A percentile compares a stretch with the other conserved stretches of the same genome.
Conservation (phyloP, 2,113 vertebrate genomes). For the Phalacrocorax pelagicus region DNA sequence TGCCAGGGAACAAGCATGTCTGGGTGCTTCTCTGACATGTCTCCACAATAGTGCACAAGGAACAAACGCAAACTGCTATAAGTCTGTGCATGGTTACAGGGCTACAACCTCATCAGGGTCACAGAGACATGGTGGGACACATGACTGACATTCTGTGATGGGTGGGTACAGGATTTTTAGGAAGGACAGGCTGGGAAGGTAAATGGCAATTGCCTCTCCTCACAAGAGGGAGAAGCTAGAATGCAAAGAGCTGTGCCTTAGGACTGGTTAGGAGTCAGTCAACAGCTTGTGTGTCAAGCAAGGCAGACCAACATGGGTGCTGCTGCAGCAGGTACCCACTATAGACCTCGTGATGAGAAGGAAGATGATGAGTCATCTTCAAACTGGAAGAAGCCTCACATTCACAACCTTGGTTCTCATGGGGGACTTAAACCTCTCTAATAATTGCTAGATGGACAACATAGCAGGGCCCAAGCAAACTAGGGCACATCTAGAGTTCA, state of each 20-base stretch:
- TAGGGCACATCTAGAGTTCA: too few species aligned
- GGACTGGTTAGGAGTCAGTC: not conserved
- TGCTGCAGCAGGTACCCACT: not conserved
- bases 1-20: not conserved
- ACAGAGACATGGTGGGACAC: not conserved
- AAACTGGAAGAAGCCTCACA: not conserved
- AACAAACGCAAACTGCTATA: not conserved
- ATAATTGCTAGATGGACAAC: not conserved
- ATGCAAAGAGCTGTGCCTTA: not conserved
- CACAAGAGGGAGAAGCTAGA: not conserved
- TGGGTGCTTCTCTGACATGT: not conserved
- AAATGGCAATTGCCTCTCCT: not conserved
- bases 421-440: not conserved
- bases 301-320: not conserved
- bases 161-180: not conserved
- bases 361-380: not conserved
- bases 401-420: not conserved
- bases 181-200: not conserved
- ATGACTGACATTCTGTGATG: accelerated
- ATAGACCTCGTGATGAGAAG: not conserved
- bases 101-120: not conserved
- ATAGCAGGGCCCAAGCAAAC: not conserved
- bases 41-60: not conserved
- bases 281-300: not conserved
- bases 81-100: not conserved